These are phyloP conservation scores for Acropora tenuis DNA, from an alignment of 64 coral and sea anemone species.

Conservation along the genomic window DNA sequence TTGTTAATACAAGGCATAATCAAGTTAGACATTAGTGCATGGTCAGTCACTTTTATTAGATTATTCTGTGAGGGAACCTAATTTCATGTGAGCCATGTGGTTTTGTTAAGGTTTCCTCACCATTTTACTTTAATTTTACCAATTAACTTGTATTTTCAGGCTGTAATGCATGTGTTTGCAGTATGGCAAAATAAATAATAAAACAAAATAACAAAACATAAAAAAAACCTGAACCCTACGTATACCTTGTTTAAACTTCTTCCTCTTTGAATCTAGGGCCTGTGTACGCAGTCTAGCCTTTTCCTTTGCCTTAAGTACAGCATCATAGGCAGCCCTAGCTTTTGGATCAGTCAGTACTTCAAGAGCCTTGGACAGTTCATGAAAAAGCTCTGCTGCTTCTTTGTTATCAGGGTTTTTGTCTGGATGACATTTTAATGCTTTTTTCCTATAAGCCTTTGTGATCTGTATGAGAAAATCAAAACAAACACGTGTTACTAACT, in stretches of 20 bases:
- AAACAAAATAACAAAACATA: not conserved
- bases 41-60: too few relatives aligned
- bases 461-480: conserved; percentile 53
- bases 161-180: too few relatives aligned
- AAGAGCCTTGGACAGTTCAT: conserved; percentile 94
- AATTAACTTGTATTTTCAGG: too few relatives aligned
- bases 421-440: conserved; percentile 86
- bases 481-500: not conserved
- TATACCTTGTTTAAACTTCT: conserved; percentile 90
- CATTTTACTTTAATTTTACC: too few relatives aligned
- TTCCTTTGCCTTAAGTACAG: conserved; percentile 91
- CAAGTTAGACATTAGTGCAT: too few relatives aligned
- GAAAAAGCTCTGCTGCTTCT: conserved; percentile 85
- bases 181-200: too few relatives aligned
- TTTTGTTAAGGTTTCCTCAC: too few relatives aligned
- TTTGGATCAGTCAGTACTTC: conserved; percentile 94
- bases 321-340: conserved; percentile 88
- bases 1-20: too few relatives aligned
- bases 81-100: too few relatives aligned
- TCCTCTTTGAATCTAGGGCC: conserved; percentile 92
- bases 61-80: too few relatives aligned
- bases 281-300: conserved; percentile 76
- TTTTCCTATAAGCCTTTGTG: conserved; percentile 87
- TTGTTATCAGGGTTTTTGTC: conserved; percentile 92
- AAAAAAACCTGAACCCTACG: not conserved